Evolutionary conservation across 1,140 invertebrate genomes (phyloP), one percentile per base, ranked within the genome.

Genomic region (Phortica variegata): DNA sequence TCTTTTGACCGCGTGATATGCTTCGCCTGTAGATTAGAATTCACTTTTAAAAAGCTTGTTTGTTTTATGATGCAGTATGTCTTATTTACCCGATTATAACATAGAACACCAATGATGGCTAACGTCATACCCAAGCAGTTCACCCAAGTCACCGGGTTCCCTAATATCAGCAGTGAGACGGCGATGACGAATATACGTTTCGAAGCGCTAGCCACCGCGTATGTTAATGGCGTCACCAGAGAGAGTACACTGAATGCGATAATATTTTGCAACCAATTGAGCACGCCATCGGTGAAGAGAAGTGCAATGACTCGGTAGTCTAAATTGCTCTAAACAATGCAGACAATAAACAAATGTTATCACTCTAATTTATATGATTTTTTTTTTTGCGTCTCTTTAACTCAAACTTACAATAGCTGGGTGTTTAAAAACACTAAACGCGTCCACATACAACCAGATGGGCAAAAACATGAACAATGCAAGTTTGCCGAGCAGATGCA

Each of bases 181-280:
- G 83, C 86, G 60, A 98, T 97, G 15, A 98, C 90, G 49, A 91
- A 91, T 53, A 97, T 92, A 58, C 95, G 81, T 77, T 98, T 98
- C n/a, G 92, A 92, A 10, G 93, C 91, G 77, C 90, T 97, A 12
- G 93, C 92, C 16, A 98, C 93, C 0, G 94, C 92, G 77, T 97
- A 98, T 0, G 93, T 94, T 17, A 98, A 79, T 13, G 95, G 93
- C 12, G 93, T 87, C 2, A 97, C 91, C 46, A 94, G 77, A 17
- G 86, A 88, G 47, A 98, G 81, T 18, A 98, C 86, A 49, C 90
- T 93, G 77, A 98, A 98, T 0, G 95, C 95, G 17, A 96, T 84
- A 44, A 97, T 87, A 71, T 97, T 98, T 76, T 98, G 95, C 49
- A 95, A 75, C 87, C 93, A 97, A 73, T 91, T 96, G 42, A 95